A percentile compares a stretch with the other conserved stretches of the same genome.
Evolutionary conservation across 2,888 invertebrate genomes (phyloP).

Genomic region (Dendrolimus houi): DNA sequence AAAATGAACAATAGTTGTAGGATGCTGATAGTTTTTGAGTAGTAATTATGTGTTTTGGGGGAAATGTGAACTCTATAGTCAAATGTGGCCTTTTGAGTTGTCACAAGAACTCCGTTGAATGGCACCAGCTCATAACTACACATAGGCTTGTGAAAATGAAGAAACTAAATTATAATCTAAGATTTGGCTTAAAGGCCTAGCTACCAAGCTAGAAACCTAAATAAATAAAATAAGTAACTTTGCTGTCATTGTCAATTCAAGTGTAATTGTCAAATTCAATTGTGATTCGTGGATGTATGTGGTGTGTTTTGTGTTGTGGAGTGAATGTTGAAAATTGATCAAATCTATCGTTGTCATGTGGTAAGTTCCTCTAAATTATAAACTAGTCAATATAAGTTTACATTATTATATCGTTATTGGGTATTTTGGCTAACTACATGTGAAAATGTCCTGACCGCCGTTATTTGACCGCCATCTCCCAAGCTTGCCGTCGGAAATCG

Average conservation of each 20-base stretch:
- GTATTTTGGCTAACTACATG: background rate
- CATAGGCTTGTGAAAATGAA: too few species aligned
- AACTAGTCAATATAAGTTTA: constrained; percentile 2
- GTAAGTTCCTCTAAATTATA: constrained; percentile 41
- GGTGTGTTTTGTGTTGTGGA: constrained; percentile 67
- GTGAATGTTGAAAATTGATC: constrained; percentile 53
- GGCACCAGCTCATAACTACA: too few species aligned
- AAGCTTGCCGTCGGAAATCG: constrained; percentile 49
- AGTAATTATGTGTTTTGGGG: too few species aligned
- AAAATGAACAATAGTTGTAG: too few species aligned
- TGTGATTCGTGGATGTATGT: constrained; percentile 45
- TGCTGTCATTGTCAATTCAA: constrained; percentile 4
- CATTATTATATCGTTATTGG: constrained; percentile 7
- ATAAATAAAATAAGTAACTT: too few species aligned
- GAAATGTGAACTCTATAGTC: too few species aligned
- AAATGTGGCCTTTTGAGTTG: too few species aligned
- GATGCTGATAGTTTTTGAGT: too few species aligned
- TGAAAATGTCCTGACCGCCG: constrained; percentile 39
- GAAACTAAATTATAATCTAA: too few species aligned
- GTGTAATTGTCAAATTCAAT: constrained; percentile 25
- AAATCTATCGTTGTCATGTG: constrained; percentile 59
- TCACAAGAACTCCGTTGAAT: too few species aligned
- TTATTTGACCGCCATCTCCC: constrained; percentile 74
- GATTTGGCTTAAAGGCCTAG: too few species aligned
- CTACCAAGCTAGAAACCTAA: too few species aligned